phyloP scores from a whole-genome alignment of 2,113 vertebrate genomes.

The Ictalurus punctatus region DNA sequence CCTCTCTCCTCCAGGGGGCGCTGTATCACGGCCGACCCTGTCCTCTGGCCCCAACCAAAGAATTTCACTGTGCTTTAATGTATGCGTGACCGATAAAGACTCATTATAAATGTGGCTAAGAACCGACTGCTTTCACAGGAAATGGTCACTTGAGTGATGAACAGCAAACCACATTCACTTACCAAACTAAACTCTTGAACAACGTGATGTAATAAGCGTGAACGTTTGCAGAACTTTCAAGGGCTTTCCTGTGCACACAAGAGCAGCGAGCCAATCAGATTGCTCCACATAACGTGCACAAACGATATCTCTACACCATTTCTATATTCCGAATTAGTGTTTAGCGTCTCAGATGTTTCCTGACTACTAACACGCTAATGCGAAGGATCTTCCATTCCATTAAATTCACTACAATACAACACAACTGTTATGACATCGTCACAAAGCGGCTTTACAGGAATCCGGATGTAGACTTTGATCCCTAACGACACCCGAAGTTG shows the following conservation, averaged over 20 bases:
- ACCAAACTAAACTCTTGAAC: background rate
- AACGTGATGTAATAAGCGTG: background rate
- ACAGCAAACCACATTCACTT: background rate
- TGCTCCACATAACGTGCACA: background rate
- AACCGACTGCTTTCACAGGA: background rate
- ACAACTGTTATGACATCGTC: background rate
- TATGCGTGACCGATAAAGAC: no score
- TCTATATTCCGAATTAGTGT: background rate
- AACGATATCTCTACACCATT: background rate
- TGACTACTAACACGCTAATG: no score
- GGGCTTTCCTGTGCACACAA: background rate
- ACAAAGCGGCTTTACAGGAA: background rate
- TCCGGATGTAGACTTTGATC: background rate
- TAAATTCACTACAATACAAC: background rate
- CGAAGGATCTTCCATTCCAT: background rate
- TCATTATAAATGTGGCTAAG: background rate
- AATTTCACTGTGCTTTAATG: no score
- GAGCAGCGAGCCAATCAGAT: background rate
- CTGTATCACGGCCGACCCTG: no score
- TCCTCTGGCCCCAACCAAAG: no score
- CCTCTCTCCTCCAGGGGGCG: no score
- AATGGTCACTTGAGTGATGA: background rate
- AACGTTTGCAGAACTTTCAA: no score
- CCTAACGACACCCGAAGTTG: background rate
- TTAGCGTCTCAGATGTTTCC: background rate